Percentiles rank a stretch among this genome's conserved stretches.
Evolutionary conservation across 2,113 vertebrate species (phyloP).

Genomic region (Passer montanus): DNA sequence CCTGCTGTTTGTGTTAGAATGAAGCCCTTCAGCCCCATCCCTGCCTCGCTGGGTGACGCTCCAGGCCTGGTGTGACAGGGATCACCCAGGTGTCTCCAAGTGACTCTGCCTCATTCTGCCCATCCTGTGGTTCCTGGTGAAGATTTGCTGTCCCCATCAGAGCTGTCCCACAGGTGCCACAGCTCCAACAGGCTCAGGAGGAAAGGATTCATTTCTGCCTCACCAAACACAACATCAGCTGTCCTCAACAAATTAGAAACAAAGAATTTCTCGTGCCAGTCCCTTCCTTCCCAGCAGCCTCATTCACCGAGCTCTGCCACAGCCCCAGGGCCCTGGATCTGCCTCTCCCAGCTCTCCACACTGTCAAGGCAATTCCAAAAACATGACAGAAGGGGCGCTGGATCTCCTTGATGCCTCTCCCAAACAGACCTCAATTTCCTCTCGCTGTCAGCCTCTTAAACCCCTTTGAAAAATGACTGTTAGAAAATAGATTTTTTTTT

Average conservation of each 20-base stretch:
- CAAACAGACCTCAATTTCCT: neutral
- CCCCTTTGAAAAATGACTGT: neutral
- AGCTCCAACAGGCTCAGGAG: neutral
- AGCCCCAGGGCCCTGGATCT: neutral
- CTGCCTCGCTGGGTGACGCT: neutral
- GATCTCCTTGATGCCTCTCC: neutral
- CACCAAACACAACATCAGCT: neutral
- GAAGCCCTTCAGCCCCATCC: neutral
- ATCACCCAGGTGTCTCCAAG: neutral
- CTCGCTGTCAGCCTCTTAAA: neutral
- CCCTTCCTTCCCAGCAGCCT: neutral
- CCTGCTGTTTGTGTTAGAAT: fast-evolving
- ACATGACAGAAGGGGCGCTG: neutral
- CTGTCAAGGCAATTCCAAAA: neutral
- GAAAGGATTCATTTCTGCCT: neutral
- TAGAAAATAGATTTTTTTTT: neutral
- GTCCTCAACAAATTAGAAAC: neutral
- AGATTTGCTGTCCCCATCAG: neutral
- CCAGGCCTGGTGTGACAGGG: neutral
- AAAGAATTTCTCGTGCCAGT: neutral
- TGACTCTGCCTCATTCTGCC: neutral
- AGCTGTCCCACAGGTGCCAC: neutral
- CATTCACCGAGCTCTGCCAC: neutral
- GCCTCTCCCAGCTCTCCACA: neutral
- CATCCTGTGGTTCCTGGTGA: neutral